phyloP scores from a whole-genome alignment of 92 coral and sea anemone species.

The Paramuricea clavata region DNA sequence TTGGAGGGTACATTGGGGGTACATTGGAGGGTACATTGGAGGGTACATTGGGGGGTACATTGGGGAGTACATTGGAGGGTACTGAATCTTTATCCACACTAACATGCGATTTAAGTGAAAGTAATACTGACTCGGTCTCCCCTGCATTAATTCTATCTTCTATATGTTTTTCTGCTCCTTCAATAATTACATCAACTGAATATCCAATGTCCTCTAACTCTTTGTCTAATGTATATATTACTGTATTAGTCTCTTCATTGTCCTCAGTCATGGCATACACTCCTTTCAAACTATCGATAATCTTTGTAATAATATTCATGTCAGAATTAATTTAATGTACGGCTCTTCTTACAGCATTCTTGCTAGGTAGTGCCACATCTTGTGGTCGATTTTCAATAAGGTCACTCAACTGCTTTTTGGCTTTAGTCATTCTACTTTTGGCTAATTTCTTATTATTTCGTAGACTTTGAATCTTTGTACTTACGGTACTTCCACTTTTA shows the following conservation, averaged over 20 bases:
- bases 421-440: constrained; percentile 54
- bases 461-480: constrained; percentile 37
- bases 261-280: constrained; percentile 53
- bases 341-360: constrained; percentile 59
- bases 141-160: constrained; percentile 39
- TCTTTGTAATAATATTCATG: constrained; percentile 51
- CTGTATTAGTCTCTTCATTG: constrained; percentile 6
- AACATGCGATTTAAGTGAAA: too few species aligned
- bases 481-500: constrained; percentile 44
- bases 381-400: constrained; percentile 35
- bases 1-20: too few species aligned
- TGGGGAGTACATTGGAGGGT: not conserved
- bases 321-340: constrained; percentile 56
- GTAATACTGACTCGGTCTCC: constrained; percentile 50
- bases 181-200: constrained; percentile 30
- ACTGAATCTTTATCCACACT: too few species aligned
- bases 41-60: too few species aligned
- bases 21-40: too few species aligned
- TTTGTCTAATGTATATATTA: constrained; percentile 63
- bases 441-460: constrained; percentile 45
- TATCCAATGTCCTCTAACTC: constrained; percentile 54
- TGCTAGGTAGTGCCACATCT: constrained; percentile 54
- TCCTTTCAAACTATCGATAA: constrained; percentile 58
- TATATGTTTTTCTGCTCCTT: constrained; percentile 39
- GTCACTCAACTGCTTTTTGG: constrained; percentile 53